phyloP scores from a whole-genome alignment of 2,888 invertebrate species.

The Pseudococcus viburni region DNA sequence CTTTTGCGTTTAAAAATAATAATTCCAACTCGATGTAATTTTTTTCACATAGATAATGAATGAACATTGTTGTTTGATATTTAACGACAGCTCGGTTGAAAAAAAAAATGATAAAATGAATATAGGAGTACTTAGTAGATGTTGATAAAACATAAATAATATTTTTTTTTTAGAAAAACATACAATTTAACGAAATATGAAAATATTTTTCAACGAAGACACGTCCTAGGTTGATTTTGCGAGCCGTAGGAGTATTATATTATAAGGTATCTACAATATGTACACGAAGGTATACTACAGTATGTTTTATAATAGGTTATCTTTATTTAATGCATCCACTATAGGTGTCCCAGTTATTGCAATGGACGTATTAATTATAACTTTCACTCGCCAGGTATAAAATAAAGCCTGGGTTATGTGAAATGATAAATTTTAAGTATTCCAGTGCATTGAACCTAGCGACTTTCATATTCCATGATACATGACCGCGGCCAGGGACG shows the following conservation, averaged over 20 bases:
- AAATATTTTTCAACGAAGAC: neutral
- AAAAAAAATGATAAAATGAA: neutral
- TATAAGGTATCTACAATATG: neutral
- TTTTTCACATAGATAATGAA: neutral
- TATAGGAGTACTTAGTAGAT: too few relatives aligned
- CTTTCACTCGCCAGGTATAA: constrained; percentile 48
- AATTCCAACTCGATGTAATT: neutral
- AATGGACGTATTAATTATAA: constrained; percentile 57
- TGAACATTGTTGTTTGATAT: neutral
- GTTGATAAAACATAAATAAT: too few relatives aligned
- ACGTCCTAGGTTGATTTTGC: neutral
- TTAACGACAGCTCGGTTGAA: neutral
- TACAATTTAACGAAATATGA: neutral
- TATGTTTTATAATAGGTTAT: constrained; percentile 53
- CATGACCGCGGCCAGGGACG: constrained; percentile 43
- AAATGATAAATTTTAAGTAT: constrained; percentile 59
- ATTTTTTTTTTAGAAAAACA: neutral
- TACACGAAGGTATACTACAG: neutral
- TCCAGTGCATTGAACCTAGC: constrained; percentile 53
- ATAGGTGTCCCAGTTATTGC: constrained; percentile 49
- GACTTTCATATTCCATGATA: constrained; percentile 56
- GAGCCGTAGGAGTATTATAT: constrained; percentile 16
- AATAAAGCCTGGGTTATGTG: constrained; percentile 57
- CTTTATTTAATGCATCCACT: constrained; percentile 45
- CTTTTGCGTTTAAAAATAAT: neutral